Conservation (phyloP, 2,797 vertebrate species). For the Poeciliopsis turneri region DNA sequence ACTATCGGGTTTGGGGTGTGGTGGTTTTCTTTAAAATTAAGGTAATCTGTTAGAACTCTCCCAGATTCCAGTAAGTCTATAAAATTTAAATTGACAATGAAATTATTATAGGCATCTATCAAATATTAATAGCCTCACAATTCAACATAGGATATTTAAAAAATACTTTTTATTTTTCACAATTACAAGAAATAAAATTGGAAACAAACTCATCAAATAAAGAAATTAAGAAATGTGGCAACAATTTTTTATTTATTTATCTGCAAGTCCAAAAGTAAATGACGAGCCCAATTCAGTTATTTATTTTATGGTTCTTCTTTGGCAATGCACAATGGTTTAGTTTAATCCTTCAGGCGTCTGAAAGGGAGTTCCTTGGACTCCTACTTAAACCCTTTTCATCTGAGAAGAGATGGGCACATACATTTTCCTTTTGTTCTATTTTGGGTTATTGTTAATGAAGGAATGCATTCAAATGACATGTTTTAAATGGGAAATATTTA, state of each 20-base stretch:
- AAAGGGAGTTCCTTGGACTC: not conserved
- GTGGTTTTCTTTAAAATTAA: conserved; percentile 29
- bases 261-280: not conserved
- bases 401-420: not conserved
- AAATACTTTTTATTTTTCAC: not conserved
- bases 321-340: not conserved
- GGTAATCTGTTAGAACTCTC: conserved; percentile 29
- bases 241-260: not conserved
- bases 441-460: not conserved
- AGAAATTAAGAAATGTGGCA: not conserved
- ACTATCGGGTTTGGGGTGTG: not conserved
- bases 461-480: not conserved
- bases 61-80: too few relatives aligned
- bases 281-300: not conserved
- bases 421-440: not conserved
- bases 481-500: not conserved
- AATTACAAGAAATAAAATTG: not conserved
- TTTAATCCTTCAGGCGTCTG: not conserved
- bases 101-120: not conserved
- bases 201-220: not conserved
- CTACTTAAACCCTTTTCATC: not conserved
- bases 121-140: not conserved
- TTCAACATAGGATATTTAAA: not conserved
- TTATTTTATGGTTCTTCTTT: not conserved
- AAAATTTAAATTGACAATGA: not conserved